Evolutionary conservation across 2,888 invertebrate genomes (phyloP).

Genomic region (Phengaris alcon): DNA sequence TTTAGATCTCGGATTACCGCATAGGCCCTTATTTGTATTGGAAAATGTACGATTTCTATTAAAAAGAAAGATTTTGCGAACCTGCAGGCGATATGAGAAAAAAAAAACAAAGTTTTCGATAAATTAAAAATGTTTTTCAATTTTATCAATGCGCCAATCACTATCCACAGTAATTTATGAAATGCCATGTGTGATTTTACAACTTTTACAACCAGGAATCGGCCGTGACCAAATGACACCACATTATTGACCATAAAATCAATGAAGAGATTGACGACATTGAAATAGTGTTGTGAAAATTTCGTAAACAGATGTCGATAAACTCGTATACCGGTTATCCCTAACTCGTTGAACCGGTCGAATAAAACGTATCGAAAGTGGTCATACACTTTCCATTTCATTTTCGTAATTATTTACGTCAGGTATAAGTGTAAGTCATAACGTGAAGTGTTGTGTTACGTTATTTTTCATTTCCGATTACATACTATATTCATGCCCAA

Average conservation of each 20-base stretch:
- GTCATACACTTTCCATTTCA: slow-evolving; percentile 44
- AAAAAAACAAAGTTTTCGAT: too few species aligned
- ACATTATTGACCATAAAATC: background rate
- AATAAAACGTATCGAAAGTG: slow-evolving; percentile 43
- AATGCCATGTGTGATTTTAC: background rate
- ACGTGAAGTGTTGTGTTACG: background rate
- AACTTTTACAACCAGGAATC: slow-evolving; percentile 7
- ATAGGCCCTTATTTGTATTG: too few species aligned
- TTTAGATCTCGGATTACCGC: too few species aligned
- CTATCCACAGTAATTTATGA: background rate
- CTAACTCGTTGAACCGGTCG: slow-evolving; percentile 33
- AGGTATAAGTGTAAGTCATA: background rate
- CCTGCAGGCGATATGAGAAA: too few species aligned
- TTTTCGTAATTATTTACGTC: slow-evolving; percentile 29
- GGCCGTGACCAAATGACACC: slow-evolving; percentile 23
- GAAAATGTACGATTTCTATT: too few species aligned
- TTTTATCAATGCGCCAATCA: background rate
- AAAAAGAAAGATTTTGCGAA: too few species aligned
- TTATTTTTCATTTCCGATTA: background rate
- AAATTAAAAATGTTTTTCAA: background rate
- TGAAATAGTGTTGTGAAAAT: slow-evolving; percentile 26
- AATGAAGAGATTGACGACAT: slow-evolving; percentile 11
- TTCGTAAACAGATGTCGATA: slow-evolving; percentile 33
- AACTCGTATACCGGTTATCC: slow-evolving; percentile 39
- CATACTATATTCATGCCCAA: too few species aligned